Conservation (phyloP, 2,113 vertebrate genomes). For the Pygoscelis adeliae region DNA sequence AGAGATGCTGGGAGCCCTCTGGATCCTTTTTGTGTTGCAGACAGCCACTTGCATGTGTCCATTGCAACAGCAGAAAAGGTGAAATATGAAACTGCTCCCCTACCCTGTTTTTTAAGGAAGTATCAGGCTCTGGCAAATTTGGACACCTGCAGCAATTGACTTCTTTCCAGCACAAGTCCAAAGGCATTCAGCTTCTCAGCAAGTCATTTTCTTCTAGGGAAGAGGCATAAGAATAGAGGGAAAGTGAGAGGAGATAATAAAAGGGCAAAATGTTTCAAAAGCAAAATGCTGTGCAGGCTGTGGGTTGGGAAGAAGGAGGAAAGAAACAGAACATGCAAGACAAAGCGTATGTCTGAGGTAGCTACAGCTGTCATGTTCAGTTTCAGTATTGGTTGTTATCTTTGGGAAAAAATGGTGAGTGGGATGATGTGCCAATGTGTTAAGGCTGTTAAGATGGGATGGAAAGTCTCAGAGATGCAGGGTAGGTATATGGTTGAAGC, state of each 20-base stretch:
- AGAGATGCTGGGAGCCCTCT: background rate
- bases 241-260: background rate
- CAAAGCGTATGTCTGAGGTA: background rate
- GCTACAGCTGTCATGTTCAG: background rate
- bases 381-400: background rate
- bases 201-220: background rate
- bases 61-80: background rate
- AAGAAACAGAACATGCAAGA: background rate
- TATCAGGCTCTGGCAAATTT: background rate
- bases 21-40: background rate
- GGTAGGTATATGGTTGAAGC: background rate
- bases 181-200: background rate
- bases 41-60: background rate
- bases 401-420: background rate
- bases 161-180: slow-evolving; percentile 5
- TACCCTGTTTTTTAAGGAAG: background rate
- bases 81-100: background rate
- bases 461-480: background rate
- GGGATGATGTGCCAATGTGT: background rate
- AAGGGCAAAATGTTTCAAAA: background rate
- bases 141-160: slow-evolving; percentile 13
- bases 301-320: background rate
- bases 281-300: background rate
- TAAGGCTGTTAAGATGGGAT: background rate
- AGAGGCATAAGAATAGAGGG: background rate